A percentile compares a stretch with the other conserved stretches of the same genome.
These are phyloP conservation scores for Lasioglossum lativentre DNA, from an alignment of 2,888 invertebrate species.

Conservation along the genomic window DNA sequence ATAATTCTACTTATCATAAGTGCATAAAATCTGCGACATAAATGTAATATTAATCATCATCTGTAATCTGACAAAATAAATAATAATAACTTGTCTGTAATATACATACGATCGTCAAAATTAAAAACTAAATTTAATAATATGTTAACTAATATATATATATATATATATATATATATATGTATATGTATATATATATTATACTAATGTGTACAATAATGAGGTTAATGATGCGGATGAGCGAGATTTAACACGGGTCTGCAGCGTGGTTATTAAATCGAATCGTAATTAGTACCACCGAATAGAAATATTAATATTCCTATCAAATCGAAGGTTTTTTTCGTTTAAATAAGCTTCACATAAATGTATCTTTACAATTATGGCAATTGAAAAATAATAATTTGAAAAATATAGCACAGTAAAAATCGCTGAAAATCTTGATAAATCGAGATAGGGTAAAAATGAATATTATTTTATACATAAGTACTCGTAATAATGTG, in stretches of 20 bases:
- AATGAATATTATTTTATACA: background rate
- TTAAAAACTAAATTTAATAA: background rate
- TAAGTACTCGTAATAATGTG: background rate
- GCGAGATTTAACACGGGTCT: background rate
- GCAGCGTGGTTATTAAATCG: background rate
- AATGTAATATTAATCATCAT: background rate
- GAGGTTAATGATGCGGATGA: background rate
- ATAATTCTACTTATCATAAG: background rate
- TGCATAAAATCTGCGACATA: background rate
- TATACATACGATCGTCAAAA: background rate
- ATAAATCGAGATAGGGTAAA: too few species aligned
- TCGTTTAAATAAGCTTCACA: background rate
- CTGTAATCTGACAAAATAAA: background rate
- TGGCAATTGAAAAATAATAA: too few species aligned
- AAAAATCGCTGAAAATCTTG: too few species aligned
- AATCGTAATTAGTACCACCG: background rate
- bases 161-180: too few species aligned
- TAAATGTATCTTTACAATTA: too few species aligned
- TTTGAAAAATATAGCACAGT: too few species aligned
- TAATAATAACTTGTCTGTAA: background rate
- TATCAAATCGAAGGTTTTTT: background rate
- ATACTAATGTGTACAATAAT: background rate
- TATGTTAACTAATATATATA: background rate
- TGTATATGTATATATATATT: background rate
- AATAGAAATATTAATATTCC: background rate